Evolutionary conservation across 2,888 invertebrate genomes (phyloP), one percentile per base, ranked within the genome.

Genomic region (Globia sparganii): DNA sequence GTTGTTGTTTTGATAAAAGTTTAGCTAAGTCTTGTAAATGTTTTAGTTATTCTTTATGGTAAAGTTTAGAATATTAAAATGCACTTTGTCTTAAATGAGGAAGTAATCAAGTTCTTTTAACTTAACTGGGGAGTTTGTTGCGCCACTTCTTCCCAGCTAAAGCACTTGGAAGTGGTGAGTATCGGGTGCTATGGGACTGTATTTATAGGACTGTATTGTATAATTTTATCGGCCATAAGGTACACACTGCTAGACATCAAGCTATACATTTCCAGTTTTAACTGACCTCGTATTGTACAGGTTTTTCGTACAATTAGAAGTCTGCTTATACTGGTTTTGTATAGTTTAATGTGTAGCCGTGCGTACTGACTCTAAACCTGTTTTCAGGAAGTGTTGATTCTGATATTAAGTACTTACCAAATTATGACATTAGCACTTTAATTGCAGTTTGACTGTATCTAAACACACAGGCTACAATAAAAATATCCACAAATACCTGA

Each of bases 1-100:
- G 31, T 67, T 62, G 76, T 64, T 61, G 46, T 67, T 56, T 62
- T 49, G 31, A 0, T 49, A 28, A 21, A 75, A 58, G 37, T 53
- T 65, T 15, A 53, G 64, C 25, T n/a, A 1, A 28, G 5, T 13
- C 28, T 77, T 66, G 28, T 28, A 21, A 53, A 53, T 77, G 77
- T 43, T 64, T 64, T 25, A 40, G 34, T n/a, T 18, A 28, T 31
- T 59, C 21, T 49, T 37, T 43, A 43, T 28, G 37, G 11, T n/a
- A 18, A 58, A 69, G 40, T 59, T 58, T n/a, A 72, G 8, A 40
- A 70, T 43, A 9, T 31, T 40, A 15, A 56, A 40, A 74, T 31
- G 18, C 34, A 9, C 0, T 15, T 58, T n/a, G 31, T 58, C 13
- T 59, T 18, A 13, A 37, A 46, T 25, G 18, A 74, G 25, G 8